phyloP scores from a whole-genome alignment of 2,797 vertebrate genomes.

The Crax fasciolata region DNA sequence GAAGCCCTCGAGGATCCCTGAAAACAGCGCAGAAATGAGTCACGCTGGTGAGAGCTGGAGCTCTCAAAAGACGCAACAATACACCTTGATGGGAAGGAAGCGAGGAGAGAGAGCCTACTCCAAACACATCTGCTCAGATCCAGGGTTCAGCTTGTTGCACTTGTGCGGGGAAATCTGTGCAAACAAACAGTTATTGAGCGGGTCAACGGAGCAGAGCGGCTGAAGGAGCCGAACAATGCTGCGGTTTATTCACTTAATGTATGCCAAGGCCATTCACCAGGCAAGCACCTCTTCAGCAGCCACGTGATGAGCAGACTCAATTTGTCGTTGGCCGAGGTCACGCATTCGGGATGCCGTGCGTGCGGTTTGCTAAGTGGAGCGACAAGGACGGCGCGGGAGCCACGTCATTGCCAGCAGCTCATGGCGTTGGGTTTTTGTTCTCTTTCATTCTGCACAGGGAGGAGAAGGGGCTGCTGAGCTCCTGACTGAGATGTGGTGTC shows the following conservation, averaged over 20 bases:
- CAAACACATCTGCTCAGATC: constrained; percentile 68
- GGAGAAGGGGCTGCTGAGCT: neutral
- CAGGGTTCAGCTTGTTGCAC: constrained; percentile 61
- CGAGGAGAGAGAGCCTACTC: constrained; percentile 38
- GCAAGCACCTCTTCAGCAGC: constrained; percentile 56
- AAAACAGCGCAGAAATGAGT: constrained; percentile 30
- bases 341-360: neutral
- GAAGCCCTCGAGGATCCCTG: constrained; percentile 21
- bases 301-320: constrained; percentile 28
- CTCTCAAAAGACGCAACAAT: constrained; percentile 38
- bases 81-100: constrained; percentile 66
- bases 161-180: constrained; percentile 60
- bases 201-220: constrained; percentile 66
- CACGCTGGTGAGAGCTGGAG: neutral
- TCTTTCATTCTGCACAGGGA: neutral
- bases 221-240: constrained; percentile 67
- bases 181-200: constrained; percentile 71
- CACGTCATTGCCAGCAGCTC: neutral
- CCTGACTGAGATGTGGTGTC: neutral
- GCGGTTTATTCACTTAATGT: constrained; percentile 58
- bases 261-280: constrained; percentile 72
- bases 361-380: neutral
- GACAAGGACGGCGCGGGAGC: neutral
- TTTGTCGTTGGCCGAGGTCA: constrained; percentile 5
- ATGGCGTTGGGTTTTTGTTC: neutral